Base-by-base conservation (phyloP, 1,140 invertebrate genomes). In the Drosophila nigromelanica region DNA sequence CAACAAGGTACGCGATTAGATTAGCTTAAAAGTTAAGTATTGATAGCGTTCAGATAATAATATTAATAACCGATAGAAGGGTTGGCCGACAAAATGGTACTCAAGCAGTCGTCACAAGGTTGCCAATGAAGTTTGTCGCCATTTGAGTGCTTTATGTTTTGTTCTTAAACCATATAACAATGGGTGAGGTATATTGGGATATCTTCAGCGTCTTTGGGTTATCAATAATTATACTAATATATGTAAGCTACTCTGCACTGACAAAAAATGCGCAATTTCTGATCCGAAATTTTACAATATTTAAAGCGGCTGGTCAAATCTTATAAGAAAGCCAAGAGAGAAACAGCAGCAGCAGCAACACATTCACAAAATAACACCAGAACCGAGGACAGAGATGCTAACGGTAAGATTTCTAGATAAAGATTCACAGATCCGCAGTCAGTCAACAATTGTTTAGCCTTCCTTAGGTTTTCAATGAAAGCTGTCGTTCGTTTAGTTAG, bases 81-180 rank as follows among this genome's bases (percentile, higher is more conserved):
- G 7, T 21, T 30, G 21, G 8, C 12, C 27, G 15, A 10, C 24
- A 43, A 51, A 18, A 18, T 1, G 2, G 52, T 14, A 47, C 47
- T 64, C 40, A 1, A 27, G 12, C 69, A 72, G 62, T 72, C 39
- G 8, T 15, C 14, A 39, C 30, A 52, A 30, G 37, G 27, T 21
- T 37, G 52, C 43, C 52, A 58, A 39, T 18, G 52, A 15, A 42
- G 68, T 37, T 58, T 58, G 68, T 66, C 43, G 61, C n/a, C 30
- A 8, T 43, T 11, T 45, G 18, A 18, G 18, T 18, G 18, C 18
- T 18, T 18, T 18, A 18, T 18, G 1, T 18, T 18, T 18, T 18
- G 18, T 18, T 1, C 18, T 18, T 1, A 18, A 18, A 18, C 18
- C 18, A 24, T 24, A 24, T 24, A 24, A 11, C 4, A 64, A 71